A percentile compares a stretch with the other conserved stretches of the same genome.
phyloP scores from a whole-genome alignment of 2,888 invertebrate species.

The Plebejus melissa region DNA sequence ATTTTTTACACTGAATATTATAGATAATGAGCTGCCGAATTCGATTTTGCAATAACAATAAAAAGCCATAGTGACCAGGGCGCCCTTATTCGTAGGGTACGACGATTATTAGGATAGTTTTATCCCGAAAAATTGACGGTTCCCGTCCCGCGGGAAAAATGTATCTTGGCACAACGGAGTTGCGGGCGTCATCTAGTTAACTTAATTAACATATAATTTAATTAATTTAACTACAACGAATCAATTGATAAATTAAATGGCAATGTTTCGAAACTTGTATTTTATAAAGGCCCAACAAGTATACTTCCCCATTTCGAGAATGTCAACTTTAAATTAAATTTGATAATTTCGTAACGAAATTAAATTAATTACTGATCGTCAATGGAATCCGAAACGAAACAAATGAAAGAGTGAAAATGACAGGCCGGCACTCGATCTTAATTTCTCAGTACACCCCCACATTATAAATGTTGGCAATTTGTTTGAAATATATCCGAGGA shows the following conservation, averaged over 20 bases:
- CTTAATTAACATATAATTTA: not conserved
- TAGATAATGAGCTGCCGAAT: too few relatives aligned
- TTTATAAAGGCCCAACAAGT: not conserved
- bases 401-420: slow-evolving; percentile 16
- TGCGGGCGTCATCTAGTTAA: too few relatives aligned
- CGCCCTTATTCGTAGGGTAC: too few relatives aligned
- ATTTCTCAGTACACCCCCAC: slow-evolving; percentile 4
- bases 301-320: not conserved
- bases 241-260: not conserved
- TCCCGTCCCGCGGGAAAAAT: too few relatives aligned
- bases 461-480: slow-evolving; percentile 23
- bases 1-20: too few relatives aligned
- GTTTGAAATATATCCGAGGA: slow-evolving; percentile 23
- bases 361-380: not conserved
- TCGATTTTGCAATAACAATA: too few relatives aligned
- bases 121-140: too few relatives aligned
- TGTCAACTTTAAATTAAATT: not conserved
- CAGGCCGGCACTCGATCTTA: slow-evolving; percentile 20
- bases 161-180: too few relatives aligned
- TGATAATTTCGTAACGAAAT: not conserved
- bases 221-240: not conserved
- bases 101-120: too few relatives aligned
- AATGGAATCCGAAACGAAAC: slow-evolving; percentile 2
- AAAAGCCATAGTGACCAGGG: too few relatives aligned
- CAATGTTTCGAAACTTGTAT: not conserved